phyloP scores from a whole-genome alignment of 2,113 vertebrate genomes.

The Plectropomus leopardus region DNA sequence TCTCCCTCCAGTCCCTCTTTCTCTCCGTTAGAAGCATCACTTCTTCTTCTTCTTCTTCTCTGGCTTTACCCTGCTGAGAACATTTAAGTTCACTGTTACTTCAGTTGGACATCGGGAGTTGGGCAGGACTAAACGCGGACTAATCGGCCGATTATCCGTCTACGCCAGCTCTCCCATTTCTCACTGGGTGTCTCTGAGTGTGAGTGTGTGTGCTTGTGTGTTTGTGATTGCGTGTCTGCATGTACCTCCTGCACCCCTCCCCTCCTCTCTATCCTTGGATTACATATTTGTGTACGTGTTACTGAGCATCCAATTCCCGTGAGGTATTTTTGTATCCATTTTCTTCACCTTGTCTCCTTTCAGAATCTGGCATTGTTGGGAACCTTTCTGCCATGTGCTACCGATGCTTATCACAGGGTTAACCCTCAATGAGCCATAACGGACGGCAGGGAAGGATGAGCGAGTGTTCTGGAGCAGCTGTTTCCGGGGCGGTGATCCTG shows the following conservation, averaged over 20 bases:
- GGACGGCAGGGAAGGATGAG: slow-evolving; percentile 79
- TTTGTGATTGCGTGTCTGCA: slow-evolving; percentile 65
- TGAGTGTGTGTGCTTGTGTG: slow-evolving; percentile 59
- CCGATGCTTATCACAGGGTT: slow-evolving; percentile 70
- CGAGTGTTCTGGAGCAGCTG: slow-evolving; percentile 85
- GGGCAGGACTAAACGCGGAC: slow-evolving; percentile 63
- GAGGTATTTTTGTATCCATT: slow-evolving; percentile 4
- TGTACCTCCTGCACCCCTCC: slow-evolving; percentile 60
- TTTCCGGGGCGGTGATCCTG: slow-evolving; percentile 89
- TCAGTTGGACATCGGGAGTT: slow-evolving; percentile 40
- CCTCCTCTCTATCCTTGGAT: slow-evolving; percentile 52
- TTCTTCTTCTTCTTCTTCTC: slow-evolving; percentile 35
- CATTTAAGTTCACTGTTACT: slow-evolving; percentile 47
- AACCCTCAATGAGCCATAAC: slow-evolving; percentile 77
- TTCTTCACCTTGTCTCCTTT: slow-evolving; percentile 32
- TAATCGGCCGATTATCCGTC: slow-evolving; percentile 41
- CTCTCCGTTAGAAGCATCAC: slow-evolving; percentile 31
- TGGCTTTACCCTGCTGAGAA: slow-evolving; percentile 49
- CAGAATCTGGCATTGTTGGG: slow-evolving; percentile 34
- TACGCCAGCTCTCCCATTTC: slow-evolving; percentile 49
- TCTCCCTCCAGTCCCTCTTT: slow-evolving; percentile 38
- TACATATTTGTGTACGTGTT: slow-evolving; percentile 52
- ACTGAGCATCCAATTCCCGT: slow-evolving; percentile 10
- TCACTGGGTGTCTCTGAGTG: slow-evolving; percentile 55
- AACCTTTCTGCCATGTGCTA: slow-evolving; percentile 65